Evolutionary conservation across 2,888 invertebrate species (phyloP), one percentile per base, ranked within the genome.

Genomic region (Cacoxenus indagator): DNA sequence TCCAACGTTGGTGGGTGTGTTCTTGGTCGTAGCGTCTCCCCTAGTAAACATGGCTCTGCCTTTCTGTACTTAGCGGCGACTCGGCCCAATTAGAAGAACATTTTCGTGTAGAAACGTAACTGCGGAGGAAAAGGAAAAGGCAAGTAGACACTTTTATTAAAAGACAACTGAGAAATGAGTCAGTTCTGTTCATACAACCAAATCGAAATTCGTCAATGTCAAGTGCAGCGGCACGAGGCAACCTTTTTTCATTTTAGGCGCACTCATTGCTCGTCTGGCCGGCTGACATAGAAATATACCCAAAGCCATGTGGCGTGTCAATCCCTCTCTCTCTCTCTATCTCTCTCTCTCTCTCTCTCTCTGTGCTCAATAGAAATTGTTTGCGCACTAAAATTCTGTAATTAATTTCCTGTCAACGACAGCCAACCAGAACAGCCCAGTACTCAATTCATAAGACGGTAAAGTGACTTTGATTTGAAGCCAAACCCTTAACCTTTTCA

Each of bases 11-110:
- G 59, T 22, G 17, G 17, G 9, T 5, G 19, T 54, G 22, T 54
- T 26, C 22, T 54, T 54, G 54, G 26, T n/a, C n/a, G n/a, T n/a
- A n/a, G n/a, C n/a, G n/a, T n/a, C 26, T 26, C 24, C 24, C 14
- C 11, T 54, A 24, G 54, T 54, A 54, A 54, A 54, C 54, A 54
- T 54, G n/a, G n/a, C n/a, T n/a, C n/a, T n/a, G n/a, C n/a, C n/a
- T n/a, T n/a, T n/a, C n/a, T n/a, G n/a, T n/a, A n/a, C n/a, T n/a
- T n/a, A n/a, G n/a, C n/a, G n/a, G n/a, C n/a, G n/a, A n/a, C n/a
- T n/a, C n/a, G n/a, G n/a, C n/a, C n/a, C 37, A 37, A 37, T 37
- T 37, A 37, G 37, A n/a, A n/a, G n/a, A 37, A 37, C 37, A 37
- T 37, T 37, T 8, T 37, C 37, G 14, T 11, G 14, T 14, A 14